Conservation (phyloP, 2,113 vertebrate species). For the Emberiza fucata region DNA sequence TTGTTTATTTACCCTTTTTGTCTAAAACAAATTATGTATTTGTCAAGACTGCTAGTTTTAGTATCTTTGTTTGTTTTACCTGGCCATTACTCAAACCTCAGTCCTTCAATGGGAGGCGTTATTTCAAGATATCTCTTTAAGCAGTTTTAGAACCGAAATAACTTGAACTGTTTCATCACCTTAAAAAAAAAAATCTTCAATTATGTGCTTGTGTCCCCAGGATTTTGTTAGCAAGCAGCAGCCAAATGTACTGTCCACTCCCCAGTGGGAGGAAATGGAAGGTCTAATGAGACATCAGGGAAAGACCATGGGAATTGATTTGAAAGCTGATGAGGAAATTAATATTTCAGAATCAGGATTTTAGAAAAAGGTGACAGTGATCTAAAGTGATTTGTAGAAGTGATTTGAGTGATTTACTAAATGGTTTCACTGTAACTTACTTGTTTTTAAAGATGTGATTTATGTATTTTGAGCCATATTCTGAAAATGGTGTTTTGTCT, state of each 20-base stretch:
- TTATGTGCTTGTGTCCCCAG: background rate
- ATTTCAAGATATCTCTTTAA: background rate
- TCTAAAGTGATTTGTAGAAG: background rate
- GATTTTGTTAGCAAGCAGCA: background rate
- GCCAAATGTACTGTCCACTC: background rate
- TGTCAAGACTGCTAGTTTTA: background rate
- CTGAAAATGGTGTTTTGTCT: background rate
- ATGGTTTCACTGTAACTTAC: background rate
- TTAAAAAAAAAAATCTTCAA: background rate
- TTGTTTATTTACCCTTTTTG: background rate
- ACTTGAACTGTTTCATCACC: background rate
- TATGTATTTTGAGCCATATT: background rate
- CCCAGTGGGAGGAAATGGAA: background rate
- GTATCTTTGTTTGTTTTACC: background rate
- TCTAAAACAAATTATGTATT: background rate
- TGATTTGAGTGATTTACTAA: background rate
- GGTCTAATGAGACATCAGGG: background rate
- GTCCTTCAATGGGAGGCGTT: background rate
- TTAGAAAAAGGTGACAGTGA: background rate
- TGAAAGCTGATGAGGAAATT: background rate
- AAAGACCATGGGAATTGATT: background rate
- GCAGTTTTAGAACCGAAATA: background rate
- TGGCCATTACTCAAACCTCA: background rate
- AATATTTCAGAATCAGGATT: background rate
- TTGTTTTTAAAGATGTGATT: background rate